Base-by-base conservation (phyloP, 1,140 invertebrate genomes). In the Rhyacophila brunnea region DNA sequence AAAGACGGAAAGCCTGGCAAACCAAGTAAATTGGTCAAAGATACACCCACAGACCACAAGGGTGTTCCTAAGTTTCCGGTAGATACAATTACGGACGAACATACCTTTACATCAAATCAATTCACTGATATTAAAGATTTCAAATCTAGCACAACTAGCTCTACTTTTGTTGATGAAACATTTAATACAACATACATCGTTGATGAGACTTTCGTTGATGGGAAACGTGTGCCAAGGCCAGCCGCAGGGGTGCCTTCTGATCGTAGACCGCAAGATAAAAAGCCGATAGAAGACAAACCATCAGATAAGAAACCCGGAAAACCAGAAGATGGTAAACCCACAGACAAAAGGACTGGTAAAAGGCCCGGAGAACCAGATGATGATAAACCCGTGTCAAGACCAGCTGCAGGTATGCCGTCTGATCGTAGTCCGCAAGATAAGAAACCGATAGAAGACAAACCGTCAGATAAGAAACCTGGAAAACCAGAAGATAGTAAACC, bases 101-200 rank as follows among this genome's bases (percentile, higher is more conserved):
- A n/a, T 11, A 40, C 38, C 1, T 49, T 48, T 15, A 6, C 40
- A 40, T 50, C 48, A 1, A 58, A 38, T 19, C 48, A 51, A 35
- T 58, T 58, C 43, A 58, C 56, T 9, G 56, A 58, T 42, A 45
- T 58, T 14, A 58, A 58, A 51, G 42, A 58, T 9, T 38, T 51
- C 10, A 50, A 35, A 20, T 20, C 13, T 2, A 28, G 23, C 9
- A 28, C 23, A 5, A 55, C 43, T 18, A 57, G 44, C 14, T 48
- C 44, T 1, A 57, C 46, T n/a, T 38, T 57, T 10, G 28, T 49
- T 10, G 48, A 51, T 35, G 56, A 58, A 51, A 46, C 40, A 14
- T 17, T 58, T 10, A 58, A 58, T 32, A 49, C 46, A 7, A 50
- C 56, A 10, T 58, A 49, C 40, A 58, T 58, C 14, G 43, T 58